phyloP scores from a whole-genome alignment of 2,888 invertebrate species.

The Eucriotettix oculatus region DNA sequence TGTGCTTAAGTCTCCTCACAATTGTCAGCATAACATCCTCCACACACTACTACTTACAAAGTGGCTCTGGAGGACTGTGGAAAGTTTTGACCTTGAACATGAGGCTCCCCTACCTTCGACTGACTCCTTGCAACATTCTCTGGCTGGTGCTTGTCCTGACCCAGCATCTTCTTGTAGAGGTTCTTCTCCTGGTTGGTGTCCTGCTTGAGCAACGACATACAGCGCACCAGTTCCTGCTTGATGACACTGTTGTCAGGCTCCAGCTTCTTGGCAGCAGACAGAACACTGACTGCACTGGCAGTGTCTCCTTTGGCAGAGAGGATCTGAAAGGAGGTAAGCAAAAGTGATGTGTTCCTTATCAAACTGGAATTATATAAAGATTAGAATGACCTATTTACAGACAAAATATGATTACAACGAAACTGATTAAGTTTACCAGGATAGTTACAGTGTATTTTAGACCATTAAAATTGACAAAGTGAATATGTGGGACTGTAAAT shows the following conservation, averaged over 20 bases:
- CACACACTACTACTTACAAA: too few species aligned
- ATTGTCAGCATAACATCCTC: too few species aligned
- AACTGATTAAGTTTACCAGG: too few species aligned
- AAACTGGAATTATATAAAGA: not conserved
- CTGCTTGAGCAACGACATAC: conserved; percentile 36
- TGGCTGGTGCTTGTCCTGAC: conserved; percentile 15
- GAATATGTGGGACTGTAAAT: too few species aligned
- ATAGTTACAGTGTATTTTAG: too few species aligned
- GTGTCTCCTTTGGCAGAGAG: conserved; percentile 50
- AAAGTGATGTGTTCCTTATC: not conserved
- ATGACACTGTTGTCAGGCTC: conserved; percentile 47
- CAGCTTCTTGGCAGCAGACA: conserved; percentile 42
- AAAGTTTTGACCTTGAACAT: too few species aligned
- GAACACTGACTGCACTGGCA: conserved; percentile 46
- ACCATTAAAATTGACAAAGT: too few species aligned
- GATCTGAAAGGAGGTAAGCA: conserved; percentile 31
- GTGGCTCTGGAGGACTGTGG: too few species aligned
- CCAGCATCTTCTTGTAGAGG: conserved; percentile 51
- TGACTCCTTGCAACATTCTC: conserved; percentile 12
- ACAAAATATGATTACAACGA: not conserved
- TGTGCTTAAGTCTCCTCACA: too few species aligned
- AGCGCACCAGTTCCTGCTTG: conserved; percentile 35
- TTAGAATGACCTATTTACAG: too few species aligned
- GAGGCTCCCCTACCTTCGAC: conserved; percentile 2
- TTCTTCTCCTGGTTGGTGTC: conserved; percentile 43